Conservation (phyloP, 2,888 invertebrate species). For the Macrophya annulata region DNA sequence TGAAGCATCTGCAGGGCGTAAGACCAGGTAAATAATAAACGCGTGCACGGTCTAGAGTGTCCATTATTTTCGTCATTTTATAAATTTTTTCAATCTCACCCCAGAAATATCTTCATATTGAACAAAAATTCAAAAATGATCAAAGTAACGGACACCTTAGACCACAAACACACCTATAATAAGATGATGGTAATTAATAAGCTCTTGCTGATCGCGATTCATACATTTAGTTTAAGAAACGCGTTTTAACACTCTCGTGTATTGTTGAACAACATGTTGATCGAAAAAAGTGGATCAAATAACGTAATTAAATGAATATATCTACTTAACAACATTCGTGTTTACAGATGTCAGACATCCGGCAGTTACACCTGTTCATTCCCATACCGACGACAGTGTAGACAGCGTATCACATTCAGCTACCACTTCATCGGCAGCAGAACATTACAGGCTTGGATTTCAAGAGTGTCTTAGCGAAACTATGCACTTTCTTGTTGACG, state of each 20-base stretch:
- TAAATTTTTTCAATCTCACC: too few relatives aligned
- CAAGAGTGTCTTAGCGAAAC: conserved; percentile 95
- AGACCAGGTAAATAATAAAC: conserved; percentile 71
- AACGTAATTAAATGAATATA: background rate
- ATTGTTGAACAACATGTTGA: background rate
- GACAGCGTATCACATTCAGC: conserved; percentile 75
- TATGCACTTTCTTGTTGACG: conserved; percentile 93
- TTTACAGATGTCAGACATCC: conserved; percentile 72
- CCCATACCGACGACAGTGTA: conserved; percentile 76
- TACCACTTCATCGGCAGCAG: conserved; percentile 73
- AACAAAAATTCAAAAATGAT: too few relatives aligned
- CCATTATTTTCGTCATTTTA: too few relatives aligned
- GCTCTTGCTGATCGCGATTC: background rate
- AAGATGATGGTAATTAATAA: too few relatives aligned
- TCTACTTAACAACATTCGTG: conserved; percentile 1
- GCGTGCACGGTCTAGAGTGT: too few relatives aligned
- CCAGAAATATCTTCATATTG: too few relatives aligned
- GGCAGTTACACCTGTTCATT: conserved; percentile 70
- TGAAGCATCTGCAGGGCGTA: conserved; percentile 92
- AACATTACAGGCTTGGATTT: conserved; percentile 90
- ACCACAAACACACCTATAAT: too few relatives aligned
- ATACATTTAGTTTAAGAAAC: background rate
- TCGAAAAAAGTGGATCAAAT: background rate
- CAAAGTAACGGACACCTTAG: too few relatives aligned
- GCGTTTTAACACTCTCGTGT: background rate